phyloP scores from a whole-genome alignment of 2,113 vertebrate genomes.

The Cairina moschata region DNA sequence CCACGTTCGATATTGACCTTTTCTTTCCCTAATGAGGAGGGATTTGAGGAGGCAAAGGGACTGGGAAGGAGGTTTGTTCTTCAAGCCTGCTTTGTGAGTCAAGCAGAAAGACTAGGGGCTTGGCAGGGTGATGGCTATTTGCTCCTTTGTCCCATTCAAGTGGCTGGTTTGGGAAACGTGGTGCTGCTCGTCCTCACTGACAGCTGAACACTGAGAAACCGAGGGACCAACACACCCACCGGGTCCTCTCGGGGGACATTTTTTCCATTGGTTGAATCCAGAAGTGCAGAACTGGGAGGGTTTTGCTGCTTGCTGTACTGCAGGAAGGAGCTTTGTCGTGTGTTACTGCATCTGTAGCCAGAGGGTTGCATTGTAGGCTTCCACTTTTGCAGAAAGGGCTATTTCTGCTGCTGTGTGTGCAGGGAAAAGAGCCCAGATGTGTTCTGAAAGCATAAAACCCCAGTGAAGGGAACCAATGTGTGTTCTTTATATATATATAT shows the following conservation, averaged over 20 bases:
- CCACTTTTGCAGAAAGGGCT: neutral
- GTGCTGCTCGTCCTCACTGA: neutral
- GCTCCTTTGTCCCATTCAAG: neutral
- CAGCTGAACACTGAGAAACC: neutral
- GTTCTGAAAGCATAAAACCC: neutral
- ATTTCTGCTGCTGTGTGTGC: neutral
- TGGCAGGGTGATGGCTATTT: neutral
- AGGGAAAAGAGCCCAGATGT: neutral
- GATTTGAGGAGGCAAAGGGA: neutral
- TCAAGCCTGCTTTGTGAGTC: neutral
- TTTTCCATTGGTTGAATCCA: neutral
- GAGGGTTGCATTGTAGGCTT: neutral
- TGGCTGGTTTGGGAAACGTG: neutral
- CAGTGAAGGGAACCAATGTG: neutral
- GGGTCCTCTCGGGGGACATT: neutral
- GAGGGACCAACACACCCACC: neutral
- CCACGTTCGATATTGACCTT: neutral
- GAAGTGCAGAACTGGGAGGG: neutral
- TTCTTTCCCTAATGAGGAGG: slow-evolving; percentile 4
- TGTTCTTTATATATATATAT: neutral
- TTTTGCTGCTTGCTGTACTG: neutral
- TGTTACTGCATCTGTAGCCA: neutral
- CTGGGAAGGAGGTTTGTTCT: neutral
- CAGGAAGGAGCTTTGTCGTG: neutral
- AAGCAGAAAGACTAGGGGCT: neutral